A percentile compares a stretch with the other conserved stretches of the same genome.
Evolutionary conservation across 1,140 invertebrate genomes (phyloP).

Genomic region (Matsumurasca onukii): DNA sequence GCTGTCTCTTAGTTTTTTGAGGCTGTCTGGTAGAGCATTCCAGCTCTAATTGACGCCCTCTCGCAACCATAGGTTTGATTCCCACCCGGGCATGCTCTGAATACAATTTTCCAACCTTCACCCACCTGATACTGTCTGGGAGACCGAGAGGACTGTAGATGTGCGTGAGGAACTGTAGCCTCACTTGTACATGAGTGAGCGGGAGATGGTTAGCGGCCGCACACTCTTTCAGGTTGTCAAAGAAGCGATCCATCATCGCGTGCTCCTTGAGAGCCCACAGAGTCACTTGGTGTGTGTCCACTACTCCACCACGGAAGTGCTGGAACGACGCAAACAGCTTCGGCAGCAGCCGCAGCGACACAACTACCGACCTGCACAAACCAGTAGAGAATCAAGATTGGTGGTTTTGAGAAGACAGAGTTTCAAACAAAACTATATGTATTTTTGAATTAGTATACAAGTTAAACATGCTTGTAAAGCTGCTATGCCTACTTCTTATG

Average conservation of each 20-base stretch:
- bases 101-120: too few relatives aligned
- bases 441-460: too few relatives aligned
- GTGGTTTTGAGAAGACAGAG: too few relatives aligned
- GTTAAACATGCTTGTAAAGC: too few relatives aligned
- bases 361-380: constrained; percentile 72
- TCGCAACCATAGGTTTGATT: too few relatives aligned
- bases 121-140: constrained; percentile 78
- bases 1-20: too few relatives aligned
- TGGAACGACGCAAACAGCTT: constrained; percentile 91
- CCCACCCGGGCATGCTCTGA: too few relatives aligned
- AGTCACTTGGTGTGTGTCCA: constrained; percentile 78
- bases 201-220: constrained; percentile 42
- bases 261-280: constrained; percentile 89
- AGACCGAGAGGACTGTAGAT: constrained; percentile 90
- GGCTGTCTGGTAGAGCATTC: too few relatives aligned
- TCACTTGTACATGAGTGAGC: constrained; percentile 83
- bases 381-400: too few relatives aligned
- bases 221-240: constrained; percentile 68
- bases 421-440: too few relatives aligned
- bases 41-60: too few relatives aligned
- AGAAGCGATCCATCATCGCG: constrained; percentile 90
- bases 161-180: constrained; percentile 87
- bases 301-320: constrained; percentile 67
- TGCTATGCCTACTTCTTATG: too few relatives aligned
- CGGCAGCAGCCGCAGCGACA: constrained; percentile 83